phyloP scores from a whole-genome alignment of 2,888 invertebrate genomes.

The Hypsopygia costalis region DNA sequence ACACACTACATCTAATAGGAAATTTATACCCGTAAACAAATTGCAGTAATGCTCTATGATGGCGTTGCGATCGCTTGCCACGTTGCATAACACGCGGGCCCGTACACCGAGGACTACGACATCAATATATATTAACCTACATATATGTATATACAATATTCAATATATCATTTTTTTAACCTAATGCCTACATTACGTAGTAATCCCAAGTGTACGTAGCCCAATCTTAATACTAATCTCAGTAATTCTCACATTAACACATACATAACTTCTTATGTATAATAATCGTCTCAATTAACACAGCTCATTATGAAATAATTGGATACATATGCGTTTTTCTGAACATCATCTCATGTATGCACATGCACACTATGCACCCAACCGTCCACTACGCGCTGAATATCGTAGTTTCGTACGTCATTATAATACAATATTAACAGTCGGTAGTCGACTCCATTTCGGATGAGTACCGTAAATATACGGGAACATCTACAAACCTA shows the following conservation, averaged over 20 bases:
- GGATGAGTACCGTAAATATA: slow-evolving; percentile 36
- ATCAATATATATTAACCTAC: slow-evolving; percentile 27
- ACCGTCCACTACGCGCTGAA: slow-evolving; percentile 20
- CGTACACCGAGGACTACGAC: slow-evolving; percentile 1
- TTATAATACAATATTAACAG: slow-evolving; percentile 45
- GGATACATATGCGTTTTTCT: slow-evolving; percentile 15
- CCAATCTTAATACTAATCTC: slow-evolving; percentile 23
- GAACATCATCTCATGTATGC: background rate
- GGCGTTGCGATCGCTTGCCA: slow-evolving; percentile 22
- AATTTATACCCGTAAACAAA: slow-evolving; percentile 81
- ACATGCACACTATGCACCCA: slow-evolving; percentile 5
- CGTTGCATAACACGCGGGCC: slow-evolving; percentile 5
- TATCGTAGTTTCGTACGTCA: slow-evolving; percentile 23
- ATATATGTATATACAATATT: slow-evolving; percentile 42
- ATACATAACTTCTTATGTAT: slow-evolving; percentile 22
- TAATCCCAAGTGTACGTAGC: slow-evolving; percentile 39
- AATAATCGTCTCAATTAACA: slow-evolving; percentile 11
- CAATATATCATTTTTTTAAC: slow-evolving; percentile 46
- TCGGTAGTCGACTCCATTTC: slow-evolving; percentile 32
- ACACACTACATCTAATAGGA: slow-evolving; percentile 75
- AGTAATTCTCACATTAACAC: no score
- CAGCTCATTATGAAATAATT: slow-evolving; percentile 22
- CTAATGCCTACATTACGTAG: slow-evolving; percentile 34
- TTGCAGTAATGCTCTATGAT: slow-evolving; percentile 53
- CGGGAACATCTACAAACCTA: slow-evolving; percentile 50